Conservation (phyloP, 1,140 invertebrate species). For the Pantala flavescens region DNA sequence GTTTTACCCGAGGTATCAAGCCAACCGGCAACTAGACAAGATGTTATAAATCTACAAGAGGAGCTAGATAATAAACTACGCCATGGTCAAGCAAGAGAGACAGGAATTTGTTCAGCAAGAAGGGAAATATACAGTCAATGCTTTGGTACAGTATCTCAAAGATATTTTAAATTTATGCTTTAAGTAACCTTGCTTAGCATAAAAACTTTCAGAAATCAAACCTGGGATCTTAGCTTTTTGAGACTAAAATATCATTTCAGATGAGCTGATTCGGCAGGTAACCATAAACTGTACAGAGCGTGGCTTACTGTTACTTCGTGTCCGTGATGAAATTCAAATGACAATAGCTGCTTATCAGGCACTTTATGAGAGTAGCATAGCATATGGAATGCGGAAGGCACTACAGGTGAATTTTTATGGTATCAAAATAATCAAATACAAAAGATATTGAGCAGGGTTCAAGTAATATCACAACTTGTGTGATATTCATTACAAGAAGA, state of each 20-base stretch:
- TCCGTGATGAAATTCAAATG: constrained; percentile 92
- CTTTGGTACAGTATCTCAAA: constrained; percentile 58
- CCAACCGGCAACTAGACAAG: constrained; percentile 84
- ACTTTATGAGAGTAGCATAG: constrained; percentile 93
- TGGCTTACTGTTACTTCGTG: constrained; percentile 81
- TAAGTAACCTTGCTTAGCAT: no score
- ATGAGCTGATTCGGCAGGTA: constrained; percentile 87
- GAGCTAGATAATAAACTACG: constrained; percentile 85
- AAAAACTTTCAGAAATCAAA: no score
- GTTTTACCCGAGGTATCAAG: constrained; percentile 62
- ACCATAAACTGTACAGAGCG: constrained; percentile 96
- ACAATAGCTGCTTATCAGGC: constrained; percentile 90
- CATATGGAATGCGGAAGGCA: constrained; percentile 97
- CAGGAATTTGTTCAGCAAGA: constrained; percentile 91
- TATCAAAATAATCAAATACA: no score
- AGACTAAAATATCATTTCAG: constrained; percentile 38
- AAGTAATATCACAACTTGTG: no score
- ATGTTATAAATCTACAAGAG: constrained; percentile 92
- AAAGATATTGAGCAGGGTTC: no score
- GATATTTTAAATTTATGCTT: no score
- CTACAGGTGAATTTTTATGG: constrained; percentile 52
- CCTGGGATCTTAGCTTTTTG: no score
- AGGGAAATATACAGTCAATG: constrained; percentile 92
- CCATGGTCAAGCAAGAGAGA: constrained; percentile 85
- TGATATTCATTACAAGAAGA: no score